Evolutionary conservation across 2,113 vertebrate species (phyloP), one percentile per base, ranked within the genome.

Genomic region (Anolis sagrei): DNA sequence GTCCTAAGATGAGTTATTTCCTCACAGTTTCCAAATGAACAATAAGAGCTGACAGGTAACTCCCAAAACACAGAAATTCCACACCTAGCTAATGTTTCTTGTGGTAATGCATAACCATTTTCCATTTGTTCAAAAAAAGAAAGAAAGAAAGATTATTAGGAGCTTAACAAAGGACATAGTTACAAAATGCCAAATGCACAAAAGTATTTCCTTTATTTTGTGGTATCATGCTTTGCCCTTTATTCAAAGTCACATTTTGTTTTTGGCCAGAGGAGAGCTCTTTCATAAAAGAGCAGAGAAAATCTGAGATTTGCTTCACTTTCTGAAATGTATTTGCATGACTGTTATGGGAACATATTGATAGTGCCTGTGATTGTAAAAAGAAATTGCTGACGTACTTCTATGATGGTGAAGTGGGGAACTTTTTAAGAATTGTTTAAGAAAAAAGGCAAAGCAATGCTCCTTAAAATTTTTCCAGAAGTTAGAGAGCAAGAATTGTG

Each of bases 1-100:
- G 87, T 87, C 90, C 88, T 79, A 87, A 81, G 81, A 91, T 84
- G 85, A 90, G 76, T 86, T 92, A 91, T 69, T 88, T 93, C 69
- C 86, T 88, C 73, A 90, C 88, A 76, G 66, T 82, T 76, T 74
- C 64, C 13, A 73, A 61, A 88, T 84, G 82, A 88, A 90, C 74
- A 90, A 85, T 86, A 92, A 91, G 88, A 1, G 25, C 89, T 90
- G 90, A 44, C 25, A 11, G 29, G 86, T 91, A 91, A 92, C 86
- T 74, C 54, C 81, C 89, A 83, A 49, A 88, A 87, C 54, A 61
- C 76, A 90, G 81, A 86, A 82, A 92, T 89, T 87, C 39, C 86
- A 58, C 16, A 32, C n/a, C 61, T 44, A 36, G 86, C 25, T 84
- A 39, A 68, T 88, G 36, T 39, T 39, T 90, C 81, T 87, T 36